A percentile compares a stretch with the other conserved stretches of the same genome.
Conservation (phyloP, 1,140 invertebrate genomes). For the Lucilia sericata region DNA sequence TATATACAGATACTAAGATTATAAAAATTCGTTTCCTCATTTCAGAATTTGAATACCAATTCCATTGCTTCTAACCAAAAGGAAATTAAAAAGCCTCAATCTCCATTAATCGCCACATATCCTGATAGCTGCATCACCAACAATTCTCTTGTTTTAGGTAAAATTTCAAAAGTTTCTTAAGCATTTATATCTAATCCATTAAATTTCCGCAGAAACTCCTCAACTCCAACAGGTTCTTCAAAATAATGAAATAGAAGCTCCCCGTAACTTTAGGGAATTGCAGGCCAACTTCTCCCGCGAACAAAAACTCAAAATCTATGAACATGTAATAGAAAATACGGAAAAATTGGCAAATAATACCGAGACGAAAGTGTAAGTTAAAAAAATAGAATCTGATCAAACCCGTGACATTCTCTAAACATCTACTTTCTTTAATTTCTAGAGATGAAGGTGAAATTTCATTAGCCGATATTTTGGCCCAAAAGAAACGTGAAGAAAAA, state of each 20-base stretch:
- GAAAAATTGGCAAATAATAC: slow-evolving; percentile 45
- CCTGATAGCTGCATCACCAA: slow-evolving; percentile 18
- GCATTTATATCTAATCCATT: not conserved
- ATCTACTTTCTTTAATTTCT: not conserved
- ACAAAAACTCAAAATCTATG: slow-evolving; percentile 55
- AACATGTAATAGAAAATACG: slow-evolving; percentile 53
- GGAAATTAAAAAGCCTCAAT: not conserved
- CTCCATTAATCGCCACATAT: not conserved
- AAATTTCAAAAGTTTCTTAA: not conserved
- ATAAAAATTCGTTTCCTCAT: not conserved
- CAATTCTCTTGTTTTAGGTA: slow-evolving; percentile 39
- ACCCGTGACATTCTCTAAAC: too few relatives aligned
- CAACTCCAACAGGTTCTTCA: slow-evolving; percentile 35
- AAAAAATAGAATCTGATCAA: too few relatives aligned
- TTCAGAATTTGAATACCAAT: slow-evolving; percentile 35
- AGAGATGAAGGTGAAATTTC: slow-evolving; percentile 39
- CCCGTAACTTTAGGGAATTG: slow-evolving; percentile 49
- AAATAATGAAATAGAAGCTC: slow-evolving; percentile 1
- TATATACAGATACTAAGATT: not conserved
- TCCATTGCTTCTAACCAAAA: not conserved
- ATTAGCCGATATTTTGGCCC: slow-evolving; percentile 53
- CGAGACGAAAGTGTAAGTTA: slow-evolving; percentile 18
- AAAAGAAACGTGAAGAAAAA: slow-evolving; percentile 52
- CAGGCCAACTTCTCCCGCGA: slow-evolving; percentile 49
- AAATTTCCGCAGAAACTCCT: not conserved